A percentile compares a stretch with the other conserved stretches of the same genome.
Conservation (phyloP, 2,888 invertebrate genomes). For the Platycheirus rosarum region DNA sequence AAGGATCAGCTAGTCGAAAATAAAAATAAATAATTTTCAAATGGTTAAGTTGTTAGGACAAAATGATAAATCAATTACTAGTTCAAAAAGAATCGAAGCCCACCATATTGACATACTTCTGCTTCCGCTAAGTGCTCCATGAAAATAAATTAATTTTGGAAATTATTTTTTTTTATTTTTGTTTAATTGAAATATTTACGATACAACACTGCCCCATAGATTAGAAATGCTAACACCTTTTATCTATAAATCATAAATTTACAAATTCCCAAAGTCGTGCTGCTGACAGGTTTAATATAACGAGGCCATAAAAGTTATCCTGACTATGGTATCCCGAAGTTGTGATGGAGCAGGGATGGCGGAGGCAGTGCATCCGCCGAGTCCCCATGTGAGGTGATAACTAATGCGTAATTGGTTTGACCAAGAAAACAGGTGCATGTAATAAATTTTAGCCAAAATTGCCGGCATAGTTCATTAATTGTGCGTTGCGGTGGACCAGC, state of each 20-base stretch:
- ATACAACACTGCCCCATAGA: conserved; percentile 63
- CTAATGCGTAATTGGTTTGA: conserved; percentile 73
- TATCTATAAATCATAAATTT: conserved; percentile 73
- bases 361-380: not conserved
- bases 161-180: conserved; percentile 19
- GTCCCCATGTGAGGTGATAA: conserved; percentile 68
- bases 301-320: conserved; percentile 70
- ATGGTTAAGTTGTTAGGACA: no score
- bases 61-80: no score
- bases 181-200: conserved; percentile 70
- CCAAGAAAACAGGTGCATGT: conserved; percentile 74
- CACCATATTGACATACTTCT: no score
- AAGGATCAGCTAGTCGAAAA: no score
- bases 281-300: conserved; percentile 72
- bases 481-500: conserved; percentile 70
- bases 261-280: conserved; percentile 72
- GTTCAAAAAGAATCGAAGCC: no score
- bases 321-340: conserved; percentile 10
- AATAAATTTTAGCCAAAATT: conserved; percentile 72
- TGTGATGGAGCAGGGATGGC: not conserved
- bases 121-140: conserved; percentile 28
- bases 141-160: conserved; percentile 50
- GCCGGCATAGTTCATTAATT: conserved; percentile 73
- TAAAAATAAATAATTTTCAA: no score
- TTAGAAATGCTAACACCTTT: conserved; percentile 73